phyloP scores from a whole-genome alignment of 2,888 invertebrate species.

The Arge pagana region DNA sequence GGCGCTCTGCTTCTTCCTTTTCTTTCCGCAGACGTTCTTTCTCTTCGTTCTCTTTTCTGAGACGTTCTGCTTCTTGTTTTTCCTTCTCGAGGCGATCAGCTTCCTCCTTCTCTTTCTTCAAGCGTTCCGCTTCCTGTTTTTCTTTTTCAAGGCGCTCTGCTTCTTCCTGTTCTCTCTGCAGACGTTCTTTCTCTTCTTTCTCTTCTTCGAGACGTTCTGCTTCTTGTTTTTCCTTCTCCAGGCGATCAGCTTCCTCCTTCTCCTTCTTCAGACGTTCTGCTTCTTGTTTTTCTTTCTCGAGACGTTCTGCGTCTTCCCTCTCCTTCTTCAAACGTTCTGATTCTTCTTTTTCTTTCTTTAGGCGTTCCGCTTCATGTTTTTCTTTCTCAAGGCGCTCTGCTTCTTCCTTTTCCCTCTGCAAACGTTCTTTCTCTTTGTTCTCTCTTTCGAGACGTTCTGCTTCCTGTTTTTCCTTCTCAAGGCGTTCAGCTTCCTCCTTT shows the following conservation, averaged over 20 bases:
- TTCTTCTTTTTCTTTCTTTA: slow-evolving; percentile 22
- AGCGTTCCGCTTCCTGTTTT: slow-evolving; percentile 46
- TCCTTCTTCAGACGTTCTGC: slow-evolving; percentile 27
- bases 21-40: slow-evolving; percentile 33
- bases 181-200: slow-evolving; percentile 27
- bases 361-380: slow-evolving; percentile 27
- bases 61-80: slow-evolving; percentile 44
- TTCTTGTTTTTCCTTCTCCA: slow-evolving; percentile 28
- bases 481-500: slow-evolving; percentile 28
- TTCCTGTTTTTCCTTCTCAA: slow-evolving; percentile 30
- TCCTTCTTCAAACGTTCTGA: slow-evolving; percentile 23
- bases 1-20: slow-evolving; percentile 31
- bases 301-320: slow-evolving; percentile 25
- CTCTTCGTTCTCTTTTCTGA: slow-evolving; percentile 28
- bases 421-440: no score
- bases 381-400: slow-evolving; percentile 29
- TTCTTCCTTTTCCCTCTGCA: slow-evolving; percentile 33
- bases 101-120: slow-evolving; percentile 42
- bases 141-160: slow-evolving; percentile 31
- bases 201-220: slow-evolving; percentile 26
- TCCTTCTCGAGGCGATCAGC: slow-evolving; percentile 41
- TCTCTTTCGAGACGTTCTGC: slow-evolving; percentile 24
- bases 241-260: slow-evolving; percentile 19
- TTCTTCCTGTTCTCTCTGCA: slow-evolving; percentile 17
- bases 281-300: slow-evolving; percentile 29